Percentiles rank a stretch among this genome's conserved stretches.
Conservation (phyloP, 2,888 invertebrate genomes). For the Papilio gigon region DNA sequence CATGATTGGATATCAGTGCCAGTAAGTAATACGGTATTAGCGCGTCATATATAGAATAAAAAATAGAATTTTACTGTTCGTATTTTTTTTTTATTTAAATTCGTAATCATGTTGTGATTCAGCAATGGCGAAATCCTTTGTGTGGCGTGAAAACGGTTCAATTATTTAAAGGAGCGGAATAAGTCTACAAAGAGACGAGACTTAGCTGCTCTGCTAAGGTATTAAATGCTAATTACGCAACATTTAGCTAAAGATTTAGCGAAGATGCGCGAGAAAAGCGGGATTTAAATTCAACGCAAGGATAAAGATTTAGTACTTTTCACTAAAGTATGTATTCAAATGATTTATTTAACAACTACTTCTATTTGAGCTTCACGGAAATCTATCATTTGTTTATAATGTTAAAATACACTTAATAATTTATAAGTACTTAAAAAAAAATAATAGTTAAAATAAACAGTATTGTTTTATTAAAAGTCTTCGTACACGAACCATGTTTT, state of each 20-base stretch:
- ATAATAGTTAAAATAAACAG: too few relatives aligned
- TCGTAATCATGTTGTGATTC: not conserved
- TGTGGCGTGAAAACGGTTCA: slow-evolving; percentile 3
- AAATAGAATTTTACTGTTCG: too few relatives aligned
- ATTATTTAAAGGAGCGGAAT: slow-evolving; percentile 16
- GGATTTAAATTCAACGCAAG: slow-evolving; percentile 20
- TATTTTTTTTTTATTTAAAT: not conserved
- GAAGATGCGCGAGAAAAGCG: slow-evolving; percentile 17
- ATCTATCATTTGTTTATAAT: not conserved
- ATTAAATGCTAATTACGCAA: slow-evolving; percentile 25
- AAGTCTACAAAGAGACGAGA: slow-evolving; percentile 18
- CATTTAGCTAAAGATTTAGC: slow-evolving; percentile 16
- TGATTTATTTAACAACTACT: not conserved
- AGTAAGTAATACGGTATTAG: too few relatives aligned
- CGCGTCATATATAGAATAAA: too few relatives aligned
- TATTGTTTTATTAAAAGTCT: too few relatives aligned
- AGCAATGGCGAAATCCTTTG: not conserved
- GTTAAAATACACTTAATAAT: not conserved
- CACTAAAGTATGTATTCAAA: not conserved
- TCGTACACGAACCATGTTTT: not conserved
- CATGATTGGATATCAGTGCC: too few relatives aligned
- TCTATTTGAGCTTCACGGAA: not conserved
- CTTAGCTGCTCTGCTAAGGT: slow-evolving; percentile 5
- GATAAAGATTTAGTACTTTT: not conserved
- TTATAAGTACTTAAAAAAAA: too few relatives aligned